Conservation (phyloP, 2,113 vertebrate species). For the Phodopus roborovskii region DNA sequence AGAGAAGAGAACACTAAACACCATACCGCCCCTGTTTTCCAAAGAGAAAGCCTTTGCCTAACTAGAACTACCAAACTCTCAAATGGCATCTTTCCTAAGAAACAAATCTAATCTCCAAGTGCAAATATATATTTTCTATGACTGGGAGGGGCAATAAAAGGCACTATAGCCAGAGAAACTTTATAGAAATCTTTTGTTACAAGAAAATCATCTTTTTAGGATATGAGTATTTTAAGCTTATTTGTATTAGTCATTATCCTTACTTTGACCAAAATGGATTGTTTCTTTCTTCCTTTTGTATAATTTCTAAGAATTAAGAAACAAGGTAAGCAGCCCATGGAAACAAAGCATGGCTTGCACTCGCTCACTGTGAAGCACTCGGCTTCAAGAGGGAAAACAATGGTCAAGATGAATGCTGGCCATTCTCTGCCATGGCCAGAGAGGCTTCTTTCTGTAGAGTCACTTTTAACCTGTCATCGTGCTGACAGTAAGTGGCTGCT, state of each 20-base stretch:
- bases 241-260: conserved; percentile 41
- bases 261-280: conserved; percentile 46
- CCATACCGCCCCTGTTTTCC: background rate
- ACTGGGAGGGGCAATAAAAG: background rate
- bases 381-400: conserved; percentile 7
- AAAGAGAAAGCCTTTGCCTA: conserved; percentile 34
- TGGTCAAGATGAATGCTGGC: background rate
- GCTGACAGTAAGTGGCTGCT: background rate
- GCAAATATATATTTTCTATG: background rate
- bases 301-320: conserved; percentile 15
- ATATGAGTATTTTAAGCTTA: conserved; percentile 25
- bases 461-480: background rate
- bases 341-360: conserved; percentile 7
- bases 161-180: conserved; percentile 37
- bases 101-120: conserved; percentile 25
- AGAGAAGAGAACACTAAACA: background rate
- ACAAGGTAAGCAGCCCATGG: background rate
- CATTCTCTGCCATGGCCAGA: background rate
- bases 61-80: conserved; percentile 59
- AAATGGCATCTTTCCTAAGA: conserved; percentile 49
- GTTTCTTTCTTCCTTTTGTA: conserved; percentile 18
- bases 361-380: background rate
- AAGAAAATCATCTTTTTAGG: conserved; percentile 39
- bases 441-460: background rate
- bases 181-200: conserved; percentile 40